A percentile compares a stretch with the other conserved stretches of the same genome.
phyloP scores from a whole-genome alignment of 2,797 vertebrate species.

The Tiaroga cobitis region DNA sequence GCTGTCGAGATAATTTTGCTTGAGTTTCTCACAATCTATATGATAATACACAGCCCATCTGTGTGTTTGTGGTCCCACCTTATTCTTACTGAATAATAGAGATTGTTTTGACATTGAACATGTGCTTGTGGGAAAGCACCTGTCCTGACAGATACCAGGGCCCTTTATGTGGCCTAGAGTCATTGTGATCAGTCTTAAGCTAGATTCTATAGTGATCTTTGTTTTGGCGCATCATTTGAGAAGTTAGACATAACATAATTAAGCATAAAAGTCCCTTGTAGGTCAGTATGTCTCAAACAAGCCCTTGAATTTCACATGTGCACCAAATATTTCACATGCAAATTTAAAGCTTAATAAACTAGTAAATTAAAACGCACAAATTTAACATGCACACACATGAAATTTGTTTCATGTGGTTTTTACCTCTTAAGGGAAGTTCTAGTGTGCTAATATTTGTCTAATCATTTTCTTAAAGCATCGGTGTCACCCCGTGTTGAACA shows the following conservation, averaged over 20 bases:
- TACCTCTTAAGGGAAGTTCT: not conserved
- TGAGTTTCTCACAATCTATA: not conserved
- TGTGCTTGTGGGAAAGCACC: not conserved
- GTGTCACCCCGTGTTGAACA: conserved; percentile 89
- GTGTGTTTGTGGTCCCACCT: not conserved
- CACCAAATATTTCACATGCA: not conserved
- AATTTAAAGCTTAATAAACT: not conserved
- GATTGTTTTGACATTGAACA: conserved; percentile 7
- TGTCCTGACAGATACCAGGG: not conserved
- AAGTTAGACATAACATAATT: conserved; percentile 3
- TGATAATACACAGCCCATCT: not conserved
- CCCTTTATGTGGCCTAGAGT: not conserved
- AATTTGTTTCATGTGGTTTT: not conserved
- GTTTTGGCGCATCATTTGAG: not conserved
- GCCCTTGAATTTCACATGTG: not conserved
- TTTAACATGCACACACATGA: not conserved
- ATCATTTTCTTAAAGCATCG: conserved; percentile 72
- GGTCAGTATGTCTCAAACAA: not conserved
- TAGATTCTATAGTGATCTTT: conserved; percentile 1
- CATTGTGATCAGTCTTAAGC: not conserved
- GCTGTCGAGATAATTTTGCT: too few species aligned
- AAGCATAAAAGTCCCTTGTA: not conserved
- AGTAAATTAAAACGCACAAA: not conserved
- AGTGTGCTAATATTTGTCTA: conserved; percentile 20
- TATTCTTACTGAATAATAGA: not conserved